Conservation (phyloP, 2,113 vertebrate genomes). For the Hypocryptadius cinnamomeus region DNA sequence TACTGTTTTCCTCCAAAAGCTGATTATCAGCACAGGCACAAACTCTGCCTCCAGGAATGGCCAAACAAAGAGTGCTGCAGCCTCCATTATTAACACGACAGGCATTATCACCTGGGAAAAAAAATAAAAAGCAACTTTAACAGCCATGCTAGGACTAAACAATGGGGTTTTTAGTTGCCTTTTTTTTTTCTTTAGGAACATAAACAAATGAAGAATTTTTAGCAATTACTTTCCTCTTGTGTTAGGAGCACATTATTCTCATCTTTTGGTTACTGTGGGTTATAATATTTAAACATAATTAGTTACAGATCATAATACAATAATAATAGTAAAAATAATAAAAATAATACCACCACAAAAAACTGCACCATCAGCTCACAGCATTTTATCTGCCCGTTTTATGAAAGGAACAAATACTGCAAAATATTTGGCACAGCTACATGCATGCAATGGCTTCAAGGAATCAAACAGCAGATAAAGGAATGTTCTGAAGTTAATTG, state of each 20-base stretch:
- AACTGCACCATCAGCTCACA: background rate
- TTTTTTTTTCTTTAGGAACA: background rate
- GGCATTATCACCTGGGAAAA: constrained; percentile 85
- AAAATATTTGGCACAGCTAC: background rate
- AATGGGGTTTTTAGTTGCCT: background rate
- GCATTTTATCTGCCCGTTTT: background rate
- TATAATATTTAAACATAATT: background rate
- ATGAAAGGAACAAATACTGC: background rate
- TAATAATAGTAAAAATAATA: background rate
- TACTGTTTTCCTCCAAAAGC: constrained; percentile 88
- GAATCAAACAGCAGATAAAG: background rate
- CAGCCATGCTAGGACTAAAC: background rate
- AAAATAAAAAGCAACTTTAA: background rate
- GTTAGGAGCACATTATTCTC: background rate
- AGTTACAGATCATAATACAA: background rate
- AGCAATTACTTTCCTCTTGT: background rate
- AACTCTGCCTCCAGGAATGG: constrained; percentile 90
- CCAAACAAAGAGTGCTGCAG: constrained; percentile 89
- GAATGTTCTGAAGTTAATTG: background rate
- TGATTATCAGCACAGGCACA: constrained; percentile 98
- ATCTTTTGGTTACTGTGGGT: background rate
- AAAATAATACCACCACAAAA: background rate
- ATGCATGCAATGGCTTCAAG: background rate
- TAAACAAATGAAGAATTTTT: background rate
- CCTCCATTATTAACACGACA: constrained; percentile 95